Evolutionary conservation across 2,888 invertebrate species (phyloP).

Genomic region (Agapetus fuscipes): DNA sequence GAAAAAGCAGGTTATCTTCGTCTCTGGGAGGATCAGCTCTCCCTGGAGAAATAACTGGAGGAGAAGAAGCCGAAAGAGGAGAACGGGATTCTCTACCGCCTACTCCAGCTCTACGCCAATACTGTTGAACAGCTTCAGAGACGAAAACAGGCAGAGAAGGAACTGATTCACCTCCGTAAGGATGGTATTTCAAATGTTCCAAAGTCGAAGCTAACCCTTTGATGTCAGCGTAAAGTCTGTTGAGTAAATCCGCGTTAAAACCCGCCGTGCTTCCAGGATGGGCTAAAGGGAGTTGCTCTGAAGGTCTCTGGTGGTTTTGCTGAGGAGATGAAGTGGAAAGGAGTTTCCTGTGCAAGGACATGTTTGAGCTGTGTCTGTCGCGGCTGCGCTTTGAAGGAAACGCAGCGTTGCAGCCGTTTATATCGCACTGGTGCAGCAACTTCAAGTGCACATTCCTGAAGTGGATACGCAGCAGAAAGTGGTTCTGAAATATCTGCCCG

Average conservation of each 20-base stretch:
- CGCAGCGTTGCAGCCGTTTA: constrained; percentile 84
- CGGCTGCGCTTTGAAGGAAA: constrained; percentile 74
- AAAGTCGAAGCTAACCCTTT: constrained; percentile 49
- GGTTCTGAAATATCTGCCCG: constrained; percentile 83
- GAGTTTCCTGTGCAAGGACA: constrained; percentile 43
- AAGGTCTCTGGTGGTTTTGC: constrained; percentile 21
- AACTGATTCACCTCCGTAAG: constrained; percentile 32
- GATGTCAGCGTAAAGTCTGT: constrained; percentile 71
- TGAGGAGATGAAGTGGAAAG: constrained; percentile 35
- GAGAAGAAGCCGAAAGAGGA: constrained; percentile 40
- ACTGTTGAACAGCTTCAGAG: constrained; percentile 44
- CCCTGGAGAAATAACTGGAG: constrained; percentile 41
- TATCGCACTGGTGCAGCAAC: constrained; percentile 80
- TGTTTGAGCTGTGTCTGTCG: constrained; percentile 51
- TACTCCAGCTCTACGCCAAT: constrained; percentile 36
- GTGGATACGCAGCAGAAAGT: constrained; percentile 82
- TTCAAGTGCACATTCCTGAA: constrained; percentile 87
- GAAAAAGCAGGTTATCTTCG: constrained; percentile 45
- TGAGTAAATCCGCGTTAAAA: constrained; percentile 72
- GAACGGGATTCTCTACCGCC: constrained; percentile 41
- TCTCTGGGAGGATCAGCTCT: constrained; percentile 40
- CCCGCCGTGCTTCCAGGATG: constrained; percentile 45
- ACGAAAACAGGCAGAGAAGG: constrained; percentile 39
- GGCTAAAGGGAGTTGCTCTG: constrained; percentile 37
- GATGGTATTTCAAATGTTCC: constrained; percentile 53